Evolutionary conservation across 1,140 invertebrate genomes (phyloP).

Genomic region (Mycetomoellerius zeteki): DNA sequence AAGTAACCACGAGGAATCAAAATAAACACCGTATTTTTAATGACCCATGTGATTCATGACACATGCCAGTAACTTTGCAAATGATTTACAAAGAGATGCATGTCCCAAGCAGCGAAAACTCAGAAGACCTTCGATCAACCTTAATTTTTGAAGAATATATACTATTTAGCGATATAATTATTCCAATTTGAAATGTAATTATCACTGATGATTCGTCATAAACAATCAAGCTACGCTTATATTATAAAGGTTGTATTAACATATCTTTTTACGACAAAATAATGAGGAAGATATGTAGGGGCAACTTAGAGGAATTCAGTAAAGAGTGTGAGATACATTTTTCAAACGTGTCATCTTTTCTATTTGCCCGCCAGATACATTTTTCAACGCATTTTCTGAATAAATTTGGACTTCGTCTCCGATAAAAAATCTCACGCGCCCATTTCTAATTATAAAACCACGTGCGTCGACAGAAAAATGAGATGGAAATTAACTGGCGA

Average conservation of each 20-base stretch:
- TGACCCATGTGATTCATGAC: constrained; percentile 43
- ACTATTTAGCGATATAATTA: background rate
- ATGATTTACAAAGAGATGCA: background rate
- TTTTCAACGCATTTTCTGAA: background rate
- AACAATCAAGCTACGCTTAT: background rate
- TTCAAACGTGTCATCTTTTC: background rate
- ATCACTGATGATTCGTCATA: background rate
- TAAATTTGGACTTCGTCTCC: constrained; percentile 7
- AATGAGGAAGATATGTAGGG: background rate
- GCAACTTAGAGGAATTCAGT: background rate
- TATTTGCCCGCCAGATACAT: background rate
- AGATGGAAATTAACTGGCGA: constrained; percentile 25
- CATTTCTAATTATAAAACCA: background rate
- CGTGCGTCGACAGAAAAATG: background rate
- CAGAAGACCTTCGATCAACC: background rate
- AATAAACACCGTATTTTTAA: background rate
- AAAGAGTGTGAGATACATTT: background rate
- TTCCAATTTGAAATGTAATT: background rate
- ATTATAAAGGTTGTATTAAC: background rate
- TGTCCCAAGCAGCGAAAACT: background rate
- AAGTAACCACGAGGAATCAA: too few species aligned
- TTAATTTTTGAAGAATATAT: background rate
- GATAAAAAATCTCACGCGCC: background rate
- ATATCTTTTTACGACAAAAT: background rate
- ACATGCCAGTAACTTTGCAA: background rate